A percentile compares a stretch with the other conserved stretches of the same genome.
These are phyloP conservation scores for Leiothrix lutea DNA, from an alignment of 2,113 vertebrate species.

Conservation along the genomic window DNA sequence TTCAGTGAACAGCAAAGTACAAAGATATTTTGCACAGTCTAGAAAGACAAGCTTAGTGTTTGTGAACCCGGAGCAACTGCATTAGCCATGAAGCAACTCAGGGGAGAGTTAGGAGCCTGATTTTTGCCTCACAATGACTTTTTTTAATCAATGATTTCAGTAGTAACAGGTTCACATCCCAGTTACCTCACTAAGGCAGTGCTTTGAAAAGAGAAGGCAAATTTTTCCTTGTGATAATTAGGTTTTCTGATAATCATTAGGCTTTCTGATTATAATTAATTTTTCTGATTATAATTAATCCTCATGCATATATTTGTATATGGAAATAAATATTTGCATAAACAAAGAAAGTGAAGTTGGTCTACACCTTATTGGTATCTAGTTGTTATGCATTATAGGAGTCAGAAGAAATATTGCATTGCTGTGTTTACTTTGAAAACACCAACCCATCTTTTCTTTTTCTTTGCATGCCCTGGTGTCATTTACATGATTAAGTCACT, in stretches of 20 bases:
- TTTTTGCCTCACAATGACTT: neutral
- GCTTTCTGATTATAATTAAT: neutral
- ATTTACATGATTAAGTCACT: neutral
- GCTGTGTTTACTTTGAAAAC: neutral
- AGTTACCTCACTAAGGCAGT: neutral
- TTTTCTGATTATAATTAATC: neutral
- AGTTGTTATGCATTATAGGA: neutral
- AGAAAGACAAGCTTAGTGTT: neutral
- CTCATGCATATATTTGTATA: neutral
- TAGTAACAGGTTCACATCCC: neutral
- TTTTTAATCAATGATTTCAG: neutral
- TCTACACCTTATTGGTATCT: neutral
- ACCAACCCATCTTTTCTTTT: neutral
- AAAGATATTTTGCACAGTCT: neutral
- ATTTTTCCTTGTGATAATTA: neutral
- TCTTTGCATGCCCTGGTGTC: neutral
- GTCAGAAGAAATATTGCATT: neutral
- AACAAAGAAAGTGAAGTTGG: neutral
- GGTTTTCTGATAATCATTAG: neutral
- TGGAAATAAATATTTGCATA: neutral
- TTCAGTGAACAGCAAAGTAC: neutral
- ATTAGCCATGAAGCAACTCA: neutral
- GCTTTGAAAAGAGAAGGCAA: neutral
- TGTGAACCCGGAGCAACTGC: neutral
- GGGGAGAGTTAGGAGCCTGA: neutral